Evolutionary conservation across 2,888 invertebrate species (phyloP), one percentile per base, ranked within the genome.

Genomic region (Alloscopus bannaensis): DNA sequence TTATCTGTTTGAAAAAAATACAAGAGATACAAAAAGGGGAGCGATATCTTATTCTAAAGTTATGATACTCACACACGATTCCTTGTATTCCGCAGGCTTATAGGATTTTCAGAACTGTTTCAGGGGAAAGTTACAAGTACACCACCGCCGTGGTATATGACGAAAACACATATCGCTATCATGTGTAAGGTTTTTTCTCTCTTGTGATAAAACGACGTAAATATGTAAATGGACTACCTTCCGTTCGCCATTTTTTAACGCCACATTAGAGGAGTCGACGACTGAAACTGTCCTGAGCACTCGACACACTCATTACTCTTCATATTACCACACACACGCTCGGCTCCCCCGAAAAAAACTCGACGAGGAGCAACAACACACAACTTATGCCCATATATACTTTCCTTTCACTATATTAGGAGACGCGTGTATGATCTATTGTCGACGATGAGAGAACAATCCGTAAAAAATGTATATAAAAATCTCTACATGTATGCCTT

Each of bases 161-260:
- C n/a, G n/a, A n/a, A n/a, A n/a, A n/a, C 62, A 40, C 26, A 26
- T 42, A 42, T 62, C 62, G 24, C 24, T 45, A 62, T 62, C 64
- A 47, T 45, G 28, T 45, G 65, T 59, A 71, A 24, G 16, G 24
- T 40, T 62, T 62, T 65, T 75, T n/a, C n/a, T n/a, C n/a, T n/a
- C n/a, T n/a, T n/a, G n/a, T 71, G 81, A 64, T 50, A 68, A 73
- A 82, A 84, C 81, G 84, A 83, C 81, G 66, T 78, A 84, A 84
- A 84, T 83, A 84, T 84, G 84, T 80, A 82, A 84, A 84, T 84
- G 80, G 73, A 78, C 82, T 78, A 84, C 83, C 85, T 85, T 84
- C 85, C 85, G 84, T 82, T 84, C 78, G 84, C 83, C 84, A 84
- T 85, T 85, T 85, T 85, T 85, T 85, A 84, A 85, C 83, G 84